Percentiles rank a stretch among this genome's conserved stretches.
These are phyloP conservation scores for Spheniscus mendiculus DNA, from an alignment of 2,113 vertebrate genomes.

Conservation along the genomic window DNA sequence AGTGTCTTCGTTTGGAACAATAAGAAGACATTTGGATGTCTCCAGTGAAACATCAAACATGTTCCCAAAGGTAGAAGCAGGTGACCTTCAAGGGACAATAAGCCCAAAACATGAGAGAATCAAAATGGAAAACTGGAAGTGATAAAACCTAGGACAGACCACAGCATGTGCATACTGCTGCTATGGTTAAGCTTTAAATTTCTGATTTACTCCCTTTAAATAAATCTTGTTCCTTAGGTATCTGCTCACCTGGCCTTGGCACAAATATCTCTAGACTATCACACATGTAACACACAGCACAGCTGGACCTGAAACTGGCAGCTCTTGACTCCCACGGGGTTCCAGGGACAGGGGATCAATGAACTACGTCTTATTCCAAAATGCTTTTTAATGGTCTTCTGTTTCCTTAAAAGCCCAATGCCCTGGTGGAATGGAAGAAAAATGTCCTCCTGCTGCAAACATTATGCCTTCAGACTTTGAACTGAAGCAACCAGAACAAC, in stretches of 20 bases:
- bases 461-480: not conserved
- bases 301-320: not conserved
- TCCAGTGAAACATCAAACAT: constrained; percentile 54
- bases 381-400: not conserved
- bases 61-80: constrained; percentile 28
- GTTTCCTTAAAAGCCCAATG: not conserved
- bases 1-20: constrained; percentile 11
- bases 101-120: not conserved
- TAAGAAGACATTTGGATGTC: constrained; percentile 34
- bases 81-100: constrained; percentile 41
- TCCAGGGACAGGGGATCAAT: not conserved
- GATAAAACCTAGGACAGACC: not conserved
- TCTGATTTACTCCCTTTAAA: too few species aligned
- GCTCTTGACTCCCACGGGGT: not conserved
- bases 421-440: not conserved
- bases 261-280: not conserved
- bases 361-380: not conserved
- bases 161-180: not conserved
- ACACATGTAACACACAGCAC: not conserved
- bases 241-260: not conserved
- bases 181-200: not conserved
- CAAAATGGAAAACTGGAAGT: not conserved
- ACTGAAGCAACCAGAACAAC: not conserved
- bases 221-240: not conserved
- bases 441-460: not conserved